phyloP scores from a whole-genome alignment of 92 coral and sea anemone species.

The Bergia sp. region DNA sequence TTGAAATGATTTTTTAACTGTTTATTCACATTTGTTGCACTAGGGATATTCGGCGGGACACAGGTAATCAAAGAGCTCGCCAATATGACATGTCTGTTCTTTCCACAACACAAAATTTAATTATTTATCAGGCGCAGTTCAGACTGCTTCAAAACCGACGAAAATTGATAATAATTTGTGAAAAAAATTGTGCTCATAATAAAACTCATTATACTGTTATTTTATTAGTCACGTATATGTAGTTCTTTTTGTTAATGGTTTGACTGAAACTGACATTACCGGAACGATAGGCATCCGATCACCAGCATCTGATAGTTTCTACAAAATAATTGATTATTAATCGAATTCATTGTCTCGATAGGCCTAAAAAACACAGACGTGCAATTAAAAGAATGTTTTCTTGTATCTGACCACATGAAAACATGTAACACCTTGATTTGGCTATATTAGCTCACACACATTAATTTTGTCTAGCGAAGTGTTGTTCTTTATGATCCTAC shows the following conservation, averaged over 20 bases:
- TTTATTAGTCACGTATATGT: no score
- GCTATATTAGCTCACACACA: background rate
- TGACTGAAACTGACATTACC: background rate
- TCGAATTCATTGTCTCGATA: background rate
- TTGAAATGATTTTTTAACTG: background rate
- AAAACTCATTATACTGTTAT: background rate
- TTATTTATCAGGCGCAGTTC: no score
- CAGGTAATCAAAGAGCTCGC: background rate
- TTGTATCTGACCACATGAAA: background rate
- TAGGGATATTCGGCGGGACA: background rate
- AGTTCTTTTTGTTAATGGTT: no score
- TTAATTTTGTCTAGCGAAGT: background rate
- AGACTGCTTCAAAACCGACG: background rate
- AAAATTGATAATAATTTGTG: background rate
- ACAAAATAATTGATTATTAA: background rate
- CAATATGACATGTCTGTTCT: background rate
- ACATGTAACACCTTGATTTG: background rate
- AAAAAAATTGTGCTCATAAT: no score
- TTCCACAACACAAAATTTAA: background rate
- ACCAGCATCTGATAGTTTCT: background rate
- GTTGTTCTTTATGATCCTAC: background rate
- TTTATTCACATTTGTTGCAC: background rate
- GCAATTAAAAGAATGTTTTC: background rate
- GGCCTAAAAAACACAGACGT: background rate
- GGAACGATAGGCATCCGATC: background rate